Conservation (phyloP, 2,797 vertebrate species). For the Rhodeus uyekii region DNA sequence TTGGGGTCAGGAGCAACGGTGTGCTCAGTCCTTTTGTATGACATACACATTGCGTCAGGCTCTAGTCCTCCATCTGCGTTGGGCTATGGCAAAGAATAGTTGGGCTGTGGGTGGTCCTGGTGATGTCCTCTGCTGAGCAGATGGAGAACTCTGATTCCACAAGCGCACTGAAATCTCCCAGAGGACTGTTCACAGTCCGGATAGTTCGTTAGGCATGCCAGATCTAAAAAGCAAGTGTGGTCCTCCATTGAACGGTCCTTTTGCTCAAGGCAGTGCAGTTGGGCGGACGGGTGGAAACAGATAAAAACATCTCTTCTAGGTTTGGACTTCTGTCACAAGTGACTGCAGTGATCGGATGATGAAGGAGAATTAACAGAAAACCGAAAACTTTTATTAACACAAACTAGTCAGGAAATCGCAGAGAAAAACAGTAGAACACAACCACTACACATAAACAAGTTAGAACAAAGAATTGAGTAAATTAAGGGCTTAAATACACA, state of each 20-base stretch:
- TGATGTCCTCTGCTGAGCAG: background rate
- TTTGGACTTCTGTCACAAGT: background rate
- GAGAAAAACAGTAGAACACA: background rate
- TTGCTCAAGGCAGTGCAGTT: too few relatives aligned
- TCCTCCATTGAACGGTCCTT: too few relatives aligned
- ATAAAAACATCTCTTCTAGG: background rate
- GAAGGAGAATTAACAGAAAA: background rate
- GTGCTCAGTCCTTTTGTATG: background rate
- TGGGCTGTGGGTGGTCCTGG: background rate
- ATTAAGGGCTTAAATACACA: background rate
- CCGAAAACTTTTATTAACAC: background rate
- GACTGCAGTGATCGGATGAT: background rate
- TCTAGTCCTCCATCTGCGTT: background rate
- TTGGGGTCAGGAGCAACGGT: too few relatives aligned
- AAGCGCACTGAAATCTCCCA: background rate
- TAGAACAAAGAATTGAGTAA: background rate
- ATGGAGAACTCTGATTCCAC: background rate
- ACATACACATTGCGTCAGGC: background rate
- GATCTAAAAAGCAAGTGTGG: too few relatives aligned
- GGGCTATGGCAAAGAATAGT: background rate
- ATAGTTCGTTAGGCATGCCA: too few relatives aligned
- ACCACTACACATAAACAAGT: background rate
- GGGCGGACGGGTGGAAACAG: background rate
- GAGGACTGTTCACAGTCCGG: too few relatives aligned
- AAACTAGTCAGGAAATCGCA: background rate